Base-by-base conservation (phyloP, 2,797 vertebrate genomes). In the Parauchenoglanis ngamensis region DNA sequence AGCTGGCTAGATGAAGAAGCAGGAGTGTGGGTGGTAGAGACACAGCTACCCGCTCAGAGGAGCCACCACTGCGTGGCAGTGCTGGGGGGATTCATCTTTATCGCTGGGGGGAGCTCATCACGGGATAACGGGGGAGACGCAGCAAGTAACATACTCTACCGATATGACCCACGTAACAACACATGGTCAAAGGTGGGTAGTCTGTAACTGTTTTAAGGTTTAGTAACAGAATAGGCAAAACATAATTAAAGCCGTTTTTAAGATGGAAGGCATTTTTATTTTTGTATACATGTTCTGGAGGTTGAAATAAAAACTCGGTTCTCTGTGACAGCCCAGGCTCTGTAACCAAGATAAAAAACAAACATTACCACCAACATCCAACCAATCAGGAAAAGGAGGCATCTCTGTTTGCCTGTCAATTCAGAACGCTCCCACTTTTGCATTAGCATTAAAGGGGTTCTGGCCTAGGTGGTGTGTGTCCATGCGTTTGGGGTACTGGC, bases 111-210 rank as follows among this genome's bases (percentile, higher is more conserved):
- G 81, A 98, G 98, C 92, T 97, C 97, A n/a, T 98, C 97, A 3
- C 93, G 97, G 57, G 97, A 98, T 95, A 97, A 97, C 12, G 97
- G 97, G 15, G 97, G 97, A 89, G 97, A 97, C 10, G 96, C 97
- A 0, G 97, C 98, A 2, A 98, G 97, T 57, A 97, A 96, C 93
- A 95, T 98, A 88, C 96, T 99, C 90, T 97, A 98, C 95, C 95
- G 98, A 94, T 99, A 98, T 88, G 97, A 99, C 93, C 98, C 98
- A 84, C 96, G 98, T 72, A 96, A 96, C 96, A 97, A 97, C 94
- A 96, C 96, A 90, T 99, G 98, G 98, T 96, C 96, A 92, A 97
- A 96, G 97, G 98, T 99, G 95, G 81, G n/a, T 94, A 3, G 28
- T 40, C 21, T 28, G 21, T 19, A 7, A 15, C 25, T 31, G 46